phyloP scores from a whole-genome alignment of 2,797 vertebrate species.

The Clarias fuscus region DNA sequence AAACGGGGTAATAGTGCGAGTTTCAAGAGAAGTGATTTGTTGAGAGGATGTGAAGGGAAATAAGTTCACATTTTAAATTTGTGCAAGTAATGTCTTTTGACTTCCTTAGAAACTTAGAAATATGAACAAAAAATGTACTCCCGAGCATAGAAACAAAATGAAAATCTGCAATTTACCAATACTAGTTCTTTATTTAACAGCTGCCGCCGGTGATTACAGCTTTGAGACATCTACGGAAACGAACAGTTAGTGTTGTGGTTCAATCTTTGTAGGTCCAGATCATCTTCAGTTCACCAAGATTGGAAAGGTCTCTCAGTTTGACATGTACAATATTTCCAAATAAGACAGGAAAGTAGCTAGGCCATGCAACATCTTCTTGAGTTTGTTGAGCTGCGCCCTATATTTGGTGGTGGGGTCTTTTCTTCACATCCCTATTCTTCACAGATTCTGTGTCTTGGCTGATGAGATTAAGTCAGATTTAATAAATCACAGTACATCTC shows the following conservation, averaged over 20 bases:
- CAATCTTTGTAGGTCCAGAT: background rate
- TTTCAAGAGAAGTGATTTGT: constrained; percentile 6
- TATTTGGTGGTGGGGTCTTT: background rate
- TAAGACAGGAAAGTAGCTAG: background rate
- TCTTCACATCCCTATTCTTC: background rate
- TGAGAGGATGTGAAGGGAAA: background rate
- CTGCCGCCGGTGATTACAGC: background rate
- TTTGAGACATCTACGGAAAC: background rate
- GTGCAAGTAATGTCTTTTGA: background rate
- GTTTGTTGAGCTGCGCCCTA: background rate
- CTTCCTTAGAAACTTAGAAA: background rate
- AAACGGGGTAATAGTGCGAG: constrained; percentile 19
- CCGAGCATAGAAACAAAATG: too few relatives aligned
- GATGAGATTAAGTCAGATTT: background rate
- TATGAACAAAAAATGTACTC: background rate
- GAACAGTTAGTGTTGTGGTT: background rate
- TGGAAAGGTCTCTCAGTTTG: background rate
- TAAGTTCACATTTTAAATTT: background rate
- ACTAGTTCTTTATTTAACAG: background rate
- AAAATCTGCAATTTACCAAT: background rate
- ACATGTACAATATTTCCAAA: background rate
- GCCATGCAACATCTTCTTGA: background rate
- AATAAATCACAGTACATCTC: background rate
- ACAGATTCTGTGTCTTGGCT: background rate
- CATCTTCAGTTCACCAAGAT: background rate